phyloP scores from a whole-genome alignment of 2,797 vertebrate genomes.

The Acipenser transmontanus region DNA sequence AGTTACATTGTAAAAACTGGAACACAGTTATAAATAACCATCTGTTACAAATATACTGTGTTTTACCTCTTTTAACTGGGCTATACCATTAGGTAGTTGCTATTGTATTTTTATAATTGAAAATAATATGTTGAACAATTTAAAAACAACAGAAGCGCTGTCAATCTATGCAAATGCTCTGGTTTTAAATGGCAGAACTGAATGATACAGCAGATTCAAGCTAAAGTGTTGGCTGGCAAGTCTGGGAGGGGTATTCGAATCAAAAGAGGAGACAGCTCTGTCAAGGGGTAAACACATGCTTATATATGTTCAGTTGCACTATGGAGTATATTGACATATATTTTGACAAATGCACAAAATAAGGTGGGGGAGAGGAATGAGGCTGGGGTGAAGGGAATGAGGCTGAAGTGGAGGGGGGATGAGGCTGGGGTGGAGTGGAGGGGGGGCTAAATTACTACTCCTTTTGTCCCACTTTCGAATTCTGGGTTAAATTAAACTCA shows the following conservation, averaged over 20 bases:
- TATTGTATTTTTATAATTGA: too few species aligned
- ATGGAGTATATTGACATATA: slow-evolving; percentile 65
- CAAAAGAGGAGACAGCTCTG: slow-evolving; percentile 23
- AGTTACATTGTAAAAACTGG: too few species aligned
- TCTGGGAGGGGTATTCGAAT: not conserved
- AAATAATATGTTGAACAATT: too few species aligned
- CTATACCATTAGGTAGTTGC: too few species aligned
- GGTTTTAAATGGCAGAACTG: too few species aligned
- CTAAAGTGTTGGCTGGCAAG: not conserved
- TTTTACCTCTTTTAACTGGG: too few species aligned
- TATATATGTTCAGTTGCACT: slow-evolving; percentile 50
- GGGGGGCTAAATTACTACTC: slow-evolving; percentile 38
- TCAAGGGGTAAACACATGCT: slow-evolving; percentile 58
- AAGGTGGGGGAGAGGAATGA: slow-evolving; percentile 36
- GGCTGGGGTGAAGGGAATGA: not conserved
- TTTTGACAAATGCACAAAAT: slow-evolving; percentile 28
- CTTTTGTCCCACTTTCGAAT: slow-evolving; percentile 57
- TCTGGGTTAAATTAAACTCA: slow-evolving; percentile 66
- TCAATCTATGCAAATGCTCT: too few species aligned
- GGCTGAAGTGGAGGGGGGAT: not conserved
- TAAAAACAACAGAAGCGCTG: too few species aligned
- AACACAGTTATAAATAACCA: too few species aligned
- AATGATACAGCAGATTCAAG: not conserved
- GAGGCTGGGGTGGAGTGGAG: not conserved
- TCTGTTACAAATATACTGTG: too few species aligned